A percentile compares a stretch with the other conserved stretches of the same genome.
Conservation (phyloP, 1,140 invertebrate genomes). For the Chymomyza costata region DNA sequence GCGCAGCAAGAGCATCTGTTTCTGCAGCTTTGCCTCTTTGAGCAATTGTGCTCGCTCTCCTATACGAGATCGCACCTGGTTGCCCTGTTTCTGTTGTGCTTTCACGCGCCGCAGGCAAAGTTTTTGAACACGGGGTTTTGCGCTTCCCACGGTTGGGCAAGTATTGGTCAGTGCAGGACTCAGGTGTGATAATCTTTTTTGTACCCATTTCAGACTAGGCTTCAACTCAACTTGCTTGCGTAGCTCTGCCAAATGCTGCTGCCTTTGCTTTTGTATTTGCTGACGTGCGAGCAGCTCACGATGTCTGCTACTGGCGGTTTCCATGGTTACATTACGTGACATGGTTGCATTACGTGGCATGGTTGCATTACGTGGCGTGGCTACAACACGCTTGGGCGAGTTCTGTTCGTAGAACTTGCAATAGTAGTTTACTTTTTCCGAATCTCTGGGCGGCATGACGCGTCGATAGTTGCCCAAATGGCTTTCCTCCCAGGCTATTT, state of each 20-base stretch:
- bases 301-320: constrained; percentile 79
- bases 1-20: constrained; percentile 20
- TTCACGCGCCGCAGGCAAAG: constrained; percentile 2
- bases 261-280: constrained; percentile 9
- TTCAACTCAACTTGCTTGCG: constrained; percentile 1
- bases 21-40: constrained; percentile 24
- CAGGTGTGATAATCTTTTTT: no score
- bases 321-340: no score
- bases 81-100: constrained; percentile 24
- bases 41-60: constrained; percentile 20
- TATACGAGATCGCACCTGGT: no score
- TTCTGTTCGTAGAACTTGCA: constrained; percentile 79
- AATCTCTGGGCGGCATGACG: constrained; percentile 59
- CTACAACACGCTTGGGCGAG: no score
- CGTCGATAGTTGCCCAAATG: constrained; percentile 84
- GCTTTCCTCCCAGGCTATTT: constrained; percentile 85
- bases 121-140: not conserved
- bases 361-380: no score
- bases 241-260: constrained; percentile 9
- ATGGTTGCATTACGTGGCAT: no score
- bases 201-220: not conserved
- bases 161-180: no score
- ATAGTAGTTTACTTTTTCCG: constrained; percentile 56
- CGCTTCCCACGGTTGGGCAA: not conserved
- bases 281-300: constrained; percentile 23